Conservation (phyloP, 2,888 invertebrate genomes). For the Sinelater perroti region DNA sequence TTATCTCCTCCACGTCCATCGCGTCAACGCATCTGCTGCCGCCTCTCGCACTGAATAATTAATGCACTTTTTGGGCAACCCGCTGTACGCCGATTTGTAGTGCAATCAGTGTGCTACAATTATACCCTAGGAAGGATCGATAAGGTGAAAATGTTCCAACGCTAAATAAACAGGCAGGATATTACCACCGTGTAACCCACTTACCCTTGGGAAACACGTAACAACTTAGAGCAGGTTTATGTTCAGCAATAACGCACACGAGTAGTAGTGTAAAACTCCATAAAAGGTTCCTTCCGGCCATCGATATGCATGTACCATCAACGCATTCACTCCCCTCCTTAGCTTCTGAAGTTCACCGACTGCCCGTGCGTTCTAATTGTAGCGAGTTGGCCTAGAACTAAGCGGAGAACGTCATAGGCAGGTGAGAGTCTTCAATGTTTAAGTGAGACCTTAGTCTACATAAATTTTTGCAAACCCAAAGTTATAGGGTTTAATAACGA, state of each 20-base stretch:
- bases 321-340: not conserved
- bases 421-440: slow-evolving; percentile 30
- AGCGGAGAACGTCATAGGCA: slow-evolving; percentile 24
- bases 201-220: slow-evolving; percentile 67
- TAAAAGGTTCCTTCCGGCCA: slow-evolving; percentile 39
- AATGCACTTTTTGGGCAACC: not conserved
- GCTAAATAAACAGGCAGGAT: slow-evolving; percentile 30
- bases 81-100: not conserved
- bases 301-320: slow-evolving; percentile 25
- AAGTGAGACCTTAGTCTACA: slow-evolving; percentile 30
- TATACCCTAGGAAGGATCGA: slow-evolving; percentile 19
- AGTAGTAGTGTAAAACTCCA: slow-evolving; percentile 39
- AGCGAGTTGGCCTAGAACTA: slow-evolving; percentile 19
- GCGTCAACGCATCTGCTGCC: slow-evolving; percentile 11
- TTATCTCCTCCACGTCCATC: slow-evolving; percentile 6
- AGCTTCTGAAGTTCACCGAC: slow-evolving; percentile 5
- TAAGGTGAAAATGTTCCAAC: slow-evolving; percentile 25
- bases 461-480: slow-evolving; percentile 41
- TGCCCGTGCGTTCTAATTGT: not conserved
- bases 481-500: slow-evolving; percentile 42
- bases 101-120: slow-evolving; percentile 17
- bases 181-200: slow-evolving; percentile 41
- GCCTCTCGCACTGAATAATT: slow-evolving; percentile 5
- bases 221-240: slow-evolving; percentile 53
- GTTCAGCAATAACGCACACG: slow-evolving; percentile 33